These are phyloP conservation scores for Cranoglanis bouderius DNA, from an alignment of 2,113 vertebrate genomes.

Conservation along the genomic window DNA sequence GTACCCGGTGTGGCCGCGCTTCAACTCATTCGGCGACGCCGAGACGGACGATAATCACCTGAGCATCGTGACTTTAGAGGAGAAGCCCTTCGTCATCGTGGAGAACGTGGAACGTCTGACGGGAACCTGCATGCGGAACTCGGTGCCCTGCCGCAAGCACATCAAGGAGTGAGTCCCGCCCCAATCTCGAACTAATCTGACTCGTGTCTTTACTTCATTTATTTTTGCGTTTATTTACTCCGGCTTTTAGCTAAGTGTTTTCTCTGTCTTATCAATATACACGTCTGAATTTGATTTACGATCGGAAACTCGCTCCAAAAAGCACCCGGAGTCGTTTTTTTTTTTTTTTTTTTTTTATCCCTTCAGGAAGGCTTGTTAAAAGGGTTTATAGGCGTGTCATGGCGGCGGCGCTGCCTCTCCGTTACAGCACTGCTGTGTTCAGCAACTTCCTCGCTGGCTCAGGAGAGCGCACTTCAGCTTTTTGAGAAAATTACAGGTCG, in stretches of 20 bases:
- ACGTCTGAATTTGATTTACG: neutral
- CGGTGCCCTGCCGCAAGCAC: constrained; percentile 92
- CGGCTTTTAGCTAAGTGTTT: neutral
- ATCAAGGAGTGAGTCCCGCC: constrained; percentile 85
- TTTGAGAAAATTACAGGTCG: constrained; percentile 11
- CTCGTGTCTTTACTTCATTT: neutral
- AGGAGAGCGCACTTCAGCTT: neutral
- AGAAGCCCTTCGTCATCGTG: constrained; percentile 96
- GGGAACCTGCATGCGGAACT: constrained; percentile 94
- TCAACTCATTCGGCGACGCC: constrained; percentile 88
- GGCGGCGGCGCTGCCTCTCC: constrained; percentile 37
- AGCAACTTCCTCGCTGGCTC: constrained; percentile 10
- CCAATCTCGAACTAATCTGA: neutral
- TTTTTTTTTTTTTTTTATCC: neutral
- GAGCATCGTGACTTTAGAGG: constrained; percentile 96
- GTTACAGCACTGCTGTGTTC: constrained; percentile 17
- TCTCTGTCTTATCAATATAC: neutral
- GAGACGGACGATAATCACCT: constrained; percentile 94
- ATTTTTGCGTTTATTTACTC: neutral
- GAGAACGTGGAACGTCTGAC: constrained; percentile 95
- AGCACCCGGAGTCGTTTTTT: neutral
- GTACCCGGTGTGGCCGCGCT: constrained; percentile 94
- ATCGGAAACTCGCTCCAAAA: neutral
- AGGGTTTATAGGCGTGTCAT: constrained; percentile 51
- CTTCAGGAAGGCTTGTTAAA: constrained; percentile 26